phyloP scores from a whole-genome alignment of 2,888 invertebrate genomes.

The Chaitophorus viminalis region DNA sequence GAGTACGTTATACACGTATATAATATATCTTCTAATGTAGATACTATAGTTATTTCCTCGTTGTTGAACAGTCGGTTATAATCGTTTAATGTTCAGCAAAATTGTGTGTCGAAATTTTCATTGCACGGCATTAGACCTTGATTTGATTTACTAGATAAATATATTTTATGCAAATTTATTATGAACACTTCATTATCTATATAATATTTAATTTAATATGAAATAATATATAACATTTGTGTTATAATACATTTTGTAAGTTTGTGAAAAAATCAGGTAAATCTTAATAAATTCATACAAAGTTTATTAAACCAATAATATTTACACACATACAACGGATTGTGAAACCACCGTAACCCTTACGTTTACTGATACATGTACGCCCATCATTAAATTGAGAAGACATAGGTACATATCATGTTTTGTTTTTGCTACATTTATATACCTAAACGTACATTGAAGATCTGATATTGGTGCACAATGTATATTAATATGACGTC shows the following conservation, averaged over 20 bases:
- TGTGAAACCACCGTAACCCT: background rate
- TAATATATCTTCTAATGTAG: background rate
- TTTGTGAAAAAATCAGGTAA: background rate
- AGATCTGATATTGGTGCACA: background rate
- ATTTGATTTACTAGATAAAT: slow-evolving; percentile 7
- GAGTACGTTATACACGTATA: background rate
- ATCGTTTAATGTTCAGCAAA: slow-evolving; percentile 22
- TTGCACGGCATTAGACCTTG: slow-evolving; percentile 26
- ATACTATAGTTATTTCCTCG: background rate
- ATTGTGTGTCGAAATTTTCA: slow-evolving; percentile 19
- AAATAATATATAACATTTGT: too few species aligned
- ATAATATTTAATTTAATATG: too few species aligned
- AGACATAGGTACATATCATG: background rate
- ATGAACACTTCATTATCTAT: too few species aligned
- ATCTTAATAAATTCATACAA: background rate
- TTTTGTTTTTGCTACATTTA: slow-evolving; percentile 31
- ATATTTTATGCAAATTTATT: background rate
- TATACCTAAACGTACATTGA: background rate
- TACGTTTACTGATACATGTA: background rate
- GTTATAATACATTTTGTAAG: background rate
- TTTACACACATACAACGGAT: background rate
- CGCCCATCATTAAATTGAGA: background rate
- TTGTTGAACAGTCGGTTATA: slow-evolving; percentile 17
- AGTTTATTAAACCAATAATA: too few species aligned
- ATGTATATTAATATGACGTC: background rate